Conservation (phyloP, 2,888 invertebrate species). For the Abscondita cerata region DNA sequence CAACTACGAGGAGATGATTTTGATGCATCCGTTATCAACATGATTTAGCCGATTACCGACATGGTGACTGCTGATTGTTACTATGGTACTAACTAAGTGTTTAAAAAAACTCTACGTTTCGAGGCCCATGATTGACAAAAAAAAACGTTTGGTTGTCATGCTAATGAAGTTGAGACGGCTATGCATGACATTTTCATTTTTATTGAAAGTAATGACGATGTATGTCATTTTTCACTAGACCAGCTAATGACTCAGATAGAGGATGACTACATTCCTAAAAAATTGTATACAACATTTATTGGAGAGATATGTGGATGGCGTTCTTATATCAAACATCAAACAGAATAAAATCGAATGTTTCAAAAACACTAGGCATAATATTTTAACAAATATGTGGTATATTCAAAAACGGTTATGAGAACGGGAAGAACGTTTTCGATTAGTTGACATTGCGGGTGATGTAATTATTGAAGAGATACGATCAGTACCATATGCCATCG, state of each 20-base stretch:
- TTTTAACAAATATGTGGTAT: constrained; percentile 16
- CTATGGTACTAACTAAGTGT: too few species aligned
- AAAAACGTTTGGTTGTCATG: not conserved
- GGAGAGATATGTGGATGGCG: not conserved
- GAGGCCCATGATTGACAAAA: too few species aligned
- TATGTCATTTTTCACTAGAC: not conserved
- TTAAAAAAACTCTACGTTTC: too few species aligned
- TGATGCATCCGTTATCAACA: too few species aligned
- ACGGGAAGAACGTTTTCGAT: constrained; percentile 15
- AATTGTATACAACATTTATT: not conserved
- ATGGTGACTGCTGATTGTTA: too few species aligned
- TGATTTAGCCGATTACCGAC: too few species aligned
- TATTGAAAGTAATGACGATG: not conserved
- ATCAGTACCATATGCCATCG: constrained; percentile 11
- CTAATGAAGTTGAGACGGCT: not conserved
- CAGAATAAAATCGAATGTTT: constrained; percentile 11
- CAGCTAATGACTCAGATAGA: not conserved
- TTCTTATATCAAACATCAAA: constrained; percentile 10
- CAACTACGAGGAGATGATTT: too few species aligned
- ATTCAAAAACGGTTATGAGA: constrained; percentile 13
- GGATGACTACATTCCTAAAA: not conserved
- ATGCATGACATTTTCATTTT: not conserved
- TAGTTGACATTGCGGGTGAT: constrained; percentile 16
- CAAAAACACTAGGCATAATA: constrained; percentile 13
- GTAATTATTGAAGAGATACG: constrained; percentile 15